Evolutionary conservation across 2,888 invertebrate genomes (phyloP).

Genomic region (Helicoverpa assulta): DNA sequence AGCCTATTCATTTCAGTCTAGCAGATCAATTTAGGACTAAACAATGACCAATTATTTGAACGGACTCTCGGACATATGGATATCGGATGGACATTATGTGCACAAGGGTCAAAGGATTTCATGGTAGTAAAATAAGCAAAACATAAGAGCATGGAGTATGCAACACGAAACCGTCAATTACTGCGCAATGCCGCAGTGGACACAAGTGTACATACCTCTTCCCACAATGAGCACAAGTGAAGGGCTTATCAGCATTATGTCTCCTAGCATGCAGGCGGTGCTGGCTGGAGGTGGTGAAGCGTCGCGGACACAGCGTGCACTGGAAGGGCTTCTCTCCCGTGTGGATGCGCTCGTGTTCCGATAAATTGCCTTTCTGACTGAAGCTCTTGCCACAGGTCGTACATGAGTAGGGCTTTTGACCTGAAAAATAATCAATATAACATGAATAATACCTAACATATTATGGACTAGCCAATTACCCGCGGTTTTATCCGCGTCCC

Average conservation of each 20-base stretch:
- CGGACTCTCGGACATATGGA: too few relatives aligned
- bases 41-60: too few relatives aligned
- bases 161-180: too few relatives aligned
- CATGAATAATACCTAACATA: too few relatives aligned
- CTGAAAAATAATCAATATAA: slow-evolving; percentile 56
- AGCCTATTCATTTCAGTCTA: too few relatives aligned
- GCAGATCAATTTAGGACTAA: too few relatives aligned
- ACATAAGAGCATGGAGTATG: too few relatives aligned
- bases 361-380: slow-evolving; percentile 94
- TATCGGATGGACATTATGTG: too few relatives aligned
- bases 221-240: slow-evolving; percentile 81
- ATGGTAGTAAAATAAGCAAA: too few relatives aligned
- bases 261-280: slow-evolving; percentile 92
- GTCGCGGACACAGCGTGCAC: slow-evolving; percentile 92
- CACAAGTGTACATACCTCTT: slow-evolving; percentile 65
- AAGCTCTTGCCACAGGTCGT: slow-evolving; percentile 93
- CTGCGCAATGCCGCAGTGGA: slow-evolving; percentile 62
- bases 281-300: slow-evolving; percentile 94
- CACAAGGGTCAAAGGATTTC: too few relatives aligned
- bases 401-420: slow-evolving; percentile 92
- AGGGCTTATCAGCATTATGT: slow-evolving; percentile 81
- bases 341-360: slow-evolving; percentile 94
- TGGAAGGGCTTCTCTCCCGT: slow-evolving; percentile 94
- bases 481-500: too few relatives aligned
- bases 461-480: too few relatives aligned